Percentiles rank a stretch among this genome's conserved stretches.
Evolutionary conservation across 2,797 vertebrate genomes (phyloP).

Genomic region (Miichthys miiuy): DNA sequence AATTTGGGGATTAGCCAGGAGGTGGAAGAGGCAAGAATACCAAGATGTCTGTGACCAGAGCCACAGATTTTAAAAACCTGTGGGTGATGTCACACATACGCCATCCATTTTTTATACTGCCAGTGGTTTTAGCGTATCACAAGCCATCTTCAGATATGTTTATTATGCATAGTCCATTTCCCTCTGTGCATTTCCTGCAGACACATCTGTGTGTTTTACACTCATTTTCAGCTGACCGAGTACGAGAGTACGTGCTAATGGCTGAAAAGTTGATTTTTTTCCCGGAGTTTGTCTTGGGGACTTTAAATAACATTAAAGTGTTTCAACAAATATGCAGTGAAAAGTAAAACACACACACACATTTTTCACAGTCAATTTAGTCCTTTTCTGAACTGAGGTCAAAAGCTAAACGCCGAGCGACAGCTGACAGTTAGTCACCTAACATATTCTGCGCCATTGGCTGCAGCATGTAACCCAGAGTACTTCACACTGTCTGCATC

Average conservation of each 20-base stretch:
- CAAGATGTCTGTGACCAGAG: too few relatives aligned
- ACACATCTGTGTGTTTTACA: neutral
- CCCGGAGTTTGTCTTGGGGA: slow-evolving; percentile 25
- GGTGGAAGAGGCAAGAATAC: too few relatives aligned
- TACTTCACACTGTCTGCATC: slow-evolving; percentile 26
- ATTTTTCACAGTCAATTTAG: neutral
- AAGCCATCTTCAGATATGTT: neutral
- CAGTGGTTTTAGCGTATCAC: too few relatives aligned
- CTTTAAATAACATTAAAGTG: slow-evolving; percentile 25
- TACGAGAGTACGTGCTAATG: slow-evolving; percentile 35
- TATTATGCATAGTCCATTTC: neutral
- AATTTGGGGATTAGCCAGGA: too few relatives aligned
- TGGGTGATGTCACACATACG: too few relatives aligned
- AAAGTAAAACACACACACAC: slow-evolving; percentile 1
- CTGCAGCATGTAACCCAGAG: slow-evolving; percentile 5
- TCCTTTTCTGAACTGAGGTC: neutral
- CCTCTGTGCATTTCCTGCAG: neutral
- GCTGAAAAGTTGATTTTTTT: slow-evolving; percentile 21
- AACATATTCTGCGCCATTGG: neutral
- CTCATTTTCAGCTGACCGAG: slow-evolving; percentile 8
- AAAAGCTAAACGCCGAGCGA: slow-evolving; percentile 29
- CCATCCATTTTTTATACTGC: too few relatives aligned
- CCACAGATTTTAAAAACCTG: too few relatives aligned
- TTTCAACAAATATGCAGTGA: slow-evolving; percentile 29
- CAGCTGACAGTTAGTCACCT: slow-evolving; percentile 28